Percentiles rank a stretch among this genome's conserved stretches.
Conservation (phyloP, 2,888 invertebrate species). For the Acanthoscelides obtectus region DNA sequence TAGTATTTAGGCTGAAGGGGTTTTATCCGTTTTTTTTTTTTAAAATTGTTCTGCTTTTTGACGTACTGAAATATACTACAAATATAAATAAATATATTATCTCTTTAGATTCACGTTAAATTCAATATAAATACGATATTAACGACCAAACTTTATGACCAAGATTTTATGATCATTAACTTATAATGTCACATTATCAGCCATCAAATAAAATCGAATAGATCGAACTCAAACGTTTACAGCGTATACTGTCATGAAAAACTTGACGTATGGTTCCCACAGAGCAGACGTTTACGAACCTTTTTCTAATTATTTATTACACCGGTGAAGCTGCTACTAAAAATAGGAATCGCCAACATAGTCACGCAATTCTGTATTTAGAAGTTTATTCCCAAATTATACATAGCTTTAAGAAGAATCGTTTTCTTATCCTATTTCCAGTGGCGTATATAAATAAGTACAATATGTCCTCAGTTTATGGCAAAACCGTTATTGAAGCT, state of each 20-base stretch:
- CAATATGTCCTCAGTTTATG: too few species aligned
- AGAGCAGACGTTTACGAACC: neutral
- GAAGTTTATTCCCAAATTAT: neutral
- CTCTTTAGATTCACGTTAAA: too few species aligned
- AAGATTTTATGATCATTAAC: neutral
- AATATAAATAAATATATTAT: too few species aligned
- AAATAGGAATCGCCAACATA: neutral
- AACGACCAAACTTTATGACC: neutral
- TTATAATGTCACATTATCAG: neutral
- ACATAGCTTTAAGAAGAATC: too few species aligned
- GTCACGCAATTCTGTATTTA: neutral
- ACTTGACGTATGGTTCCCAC: neutral
- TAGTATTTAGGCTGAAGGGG: too few species aligned
- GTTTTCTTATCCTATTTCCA: too few species aligned
- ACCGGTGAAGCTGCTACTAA: neutral
- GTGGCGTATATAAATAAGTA: too few species aligned
- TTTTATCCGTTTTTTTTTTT: too few species aligned
- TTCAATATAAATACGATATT: too few species aligned
- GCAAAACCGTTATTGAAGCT: too few species aligned
- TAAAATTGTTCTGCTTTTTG: too few species aligned
- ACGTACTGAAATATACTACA: too few species aligned
- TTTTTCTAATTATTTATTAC: neutral
- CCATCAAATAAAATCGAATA: neutral
- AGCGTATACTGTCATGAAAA: neutral
- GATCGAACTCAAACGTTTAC: neutral